Base-by-base conservation (phyloP, 1,140 invertebrate species). In the Carcinoscorpius rotundicauda region DNA sequence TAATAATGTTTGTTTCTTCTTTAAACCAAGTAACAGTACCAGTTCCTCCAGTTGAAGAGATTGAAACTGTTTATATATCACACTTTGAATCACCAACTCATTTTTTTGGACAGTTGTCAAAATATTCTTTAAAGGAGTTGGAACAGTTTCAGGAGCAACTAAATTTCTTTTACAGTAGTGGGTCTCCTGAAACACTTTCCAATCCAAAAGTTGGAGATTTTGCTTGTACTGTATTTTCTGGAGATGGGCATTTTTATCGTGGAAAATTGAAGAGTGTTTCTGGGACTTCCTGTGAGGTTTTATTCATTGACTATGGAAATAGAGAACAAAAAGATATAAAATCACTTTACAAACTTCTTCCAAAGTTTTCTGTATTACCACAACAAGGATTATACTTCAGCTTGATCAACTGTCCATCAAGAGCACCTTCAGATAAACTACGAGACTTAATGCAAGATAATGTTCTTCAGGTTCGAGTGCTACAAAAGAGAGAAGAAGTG, bases 221-320 rank as follows among this genome's bases (percentile, higher is more conserved):
- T 4, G 66, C 64, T 73, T 84, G 85, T 71, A 87, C 88, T 0
- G 78, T 85, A 57, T 91, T 83, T 68, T 82, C 82, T 67, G 80
- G 79, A 66, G 88, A 90, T 76, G 75, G 77, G 48, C 78, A 81
- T 62, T 91, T 87, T 86, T 91, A 88, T 69, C 67, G 78, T 71
- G 78, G 75, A 50, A 60, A 77, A 83, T 85, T 91, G 84, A 55
- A 58, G 55, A 53, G 8, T 29, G 73, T 81, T 3, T 51, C 66
- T 9, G 67, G 64, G 4, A 64, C 48, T 6, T 11, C 59, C 5
- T 66, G 64, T n/a, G 57, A 64, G 0, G 83, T 91, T 0, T 76
- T 82, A 6, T 91, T 86, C 74, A 75, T 88, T 4, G 88, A 91
- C 74, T 89, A 87, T 75, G 88, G 88, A 6, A 89, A 89, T 74